Conservation (phyloP, 2,797 vertebrate genomes). For the Sebastes glaucus region DNA sequence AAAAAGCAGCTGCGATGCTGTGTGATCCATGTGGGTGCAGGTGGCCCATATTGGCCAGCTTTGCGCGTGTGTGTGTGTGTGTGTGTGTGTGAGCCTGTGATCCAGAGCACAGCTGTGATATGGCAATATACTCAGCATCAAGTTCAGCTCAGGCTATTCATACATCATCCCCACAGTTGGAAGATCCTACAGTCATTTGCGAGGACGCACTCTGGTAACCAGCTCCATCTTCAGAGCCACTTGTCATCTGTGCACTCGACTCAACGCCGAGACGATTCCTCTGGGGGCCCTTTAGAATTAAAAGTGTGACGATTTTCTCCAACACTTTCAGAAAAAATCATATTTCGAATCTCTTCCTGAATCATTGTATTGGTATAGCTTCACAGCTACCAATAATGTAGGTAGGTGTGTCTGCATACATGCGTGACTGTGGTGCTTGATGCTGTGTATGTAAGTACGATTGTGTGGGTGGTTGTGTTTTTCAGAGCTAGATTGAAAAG, state of each 20-base stretch:
- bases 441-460: not conserved
- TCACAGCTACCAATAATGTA: too few relatives aligned
- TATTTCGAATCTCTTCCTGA: not conserved
- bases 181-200: conserved; percentile 51
- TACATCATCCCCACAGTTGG: conserved; percentile 48
- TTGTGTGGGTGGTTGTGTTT: conserved; percentile 46
- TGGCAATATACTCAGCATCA: conserved; percentile 23
- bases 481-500: conserved; percentile 50
- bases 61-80: not conserved
- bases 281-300: not conserved
- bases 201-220: conserved; percentile 43
- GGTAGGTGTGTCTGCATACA: not conserved
- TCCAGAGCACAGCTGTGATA: conserved; percentile 44
- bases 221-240: conserved; percentile 48
- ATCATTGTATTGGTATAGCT: not conserved
- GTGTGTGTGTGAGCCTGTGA: not conserved
- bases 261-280: conserved; percentile 9
- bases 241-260: conserved; percentile 23
- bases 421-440: not conserved
- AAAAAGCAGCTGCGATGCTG: conserved; percentile 25
- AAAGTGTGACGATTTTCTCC: conserved; percentile 3
- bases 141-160: conserved; percentile 49
- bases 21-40: conserved; percentile 26
- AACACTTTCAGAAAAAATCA: not conserved
- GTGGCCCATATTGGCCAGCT: conserved; percentile 36